Conservation (phyloP, 1,140 invertebrate genomes). For the Galleria mellonella region DNA sequence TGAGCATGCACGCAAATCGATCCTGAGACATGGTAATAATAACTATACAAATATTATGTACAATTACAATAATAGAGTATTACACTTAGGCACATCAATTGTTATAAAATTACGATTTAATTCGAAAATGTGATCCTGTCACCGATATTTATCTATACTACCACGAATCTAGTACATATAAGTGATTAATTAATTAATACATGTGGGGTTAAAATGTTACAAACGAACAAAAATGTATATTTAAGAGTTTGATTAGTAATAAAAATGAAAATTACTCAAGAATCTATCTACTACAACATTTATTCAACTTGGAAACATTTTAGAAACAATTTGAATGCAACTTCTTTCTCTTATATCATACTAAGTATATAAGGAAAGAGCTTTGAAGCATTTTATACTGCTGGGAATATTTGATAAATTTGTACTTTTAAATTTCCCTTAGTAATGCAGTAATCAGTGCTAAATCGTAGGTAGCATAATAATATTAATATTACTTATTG, state of each 20-base stretch:
- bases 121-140: conserved; percentile 64
- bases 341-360: conserved; percentile 47
- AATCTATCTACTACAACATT: conserved; percentile 51
- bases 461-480: conserved; percentile 8
- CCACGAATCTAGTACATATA: conserved; percentile 51
- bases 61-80: conserved; percentile 65
- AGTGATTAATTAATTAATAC: conserved; percentile 41
- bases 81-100: conserved; percentile 76
- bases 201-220: conserved; percentile 33
- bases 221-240: conserved; percentile 23
- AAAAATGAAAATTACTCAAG: conserved; percentile 31
- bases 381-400: conserved; percentile 39
- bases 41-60: conserved; percentile 55
- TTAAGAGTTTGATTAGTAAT: conserved; percentile 16
- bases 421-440: conserved; percentile 55
- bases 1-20: conserved; percentile 11
- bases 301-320: conserved; percentile 43
- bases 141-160: conserved; percentile 53
- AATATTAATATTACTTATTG: conserved; percentile 13
- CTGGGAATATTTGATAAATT: conserved; percentile 56
- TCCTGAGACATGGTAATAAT: conserved; percentile 33
- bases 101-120: conserved; percentile 71
- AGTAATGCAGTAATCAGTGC: conserved; percentile 6
- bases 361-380: conserved; percentile 63
- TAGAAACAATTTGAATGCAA: conserved; percentile 45